phyloP scores from a whole-genome alignment of 2,888 invertebrate species.

The Linhomoeus sp. region DNA sequence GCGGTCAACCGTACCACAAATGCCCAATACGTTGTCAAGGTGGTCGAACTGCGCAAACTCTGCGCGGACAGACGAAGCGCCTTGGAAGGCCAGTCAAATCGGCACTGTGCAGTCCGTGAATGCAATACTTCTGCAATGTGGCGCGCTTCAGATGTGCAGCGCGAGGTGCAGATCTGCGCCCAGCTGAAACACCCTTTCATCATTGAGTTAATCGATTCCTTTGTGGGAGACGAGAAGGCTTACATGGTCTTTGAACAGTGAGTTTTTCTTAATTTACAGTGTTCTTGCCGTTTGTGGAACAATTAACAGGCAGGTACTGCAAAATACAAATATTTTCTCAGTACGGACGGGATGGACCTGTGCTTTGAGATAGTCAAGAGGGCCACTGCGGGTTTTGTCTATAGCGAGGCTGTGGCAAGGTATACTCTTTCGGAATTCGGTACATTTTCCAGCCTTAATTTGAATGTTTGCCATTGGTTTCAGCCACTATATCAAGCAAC shows the following conservation, averaged over 20 bases:
- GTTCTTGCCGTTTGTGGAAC: background rate
- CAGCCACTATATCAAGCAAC: constrained; percentile 97
- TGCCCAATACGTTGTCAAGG: constrained; percentile 92
- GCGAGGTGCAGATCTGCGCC: constrained; percentile 83
- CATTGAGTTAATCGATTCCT: constrained; percentile 66
- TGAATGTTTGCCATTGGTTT: constrained; percentile 16
- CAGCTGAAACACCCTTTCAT: constrained; percentile 98
- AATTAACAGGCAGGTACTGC: background rate
- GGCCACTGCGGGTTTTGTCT: constrained; percentile 87
- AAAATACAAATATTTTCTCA: constrained; percentile 32
- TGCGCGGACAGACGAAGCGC: constrained; percentile 46
- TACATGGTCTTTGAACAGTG: background rate
- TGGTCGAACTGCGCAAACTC: constrained; percentile 90
- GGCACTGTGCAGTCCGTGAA: no score
- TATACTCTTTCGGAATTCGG: constrained; percentile 32
- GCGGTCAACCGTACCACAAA: constrained; percentile 82
- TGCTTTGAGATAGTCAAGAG: constrained; percentile 93
- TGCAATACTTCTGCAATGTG: no score
- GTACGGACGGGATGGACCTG: constrained; percentile 94
- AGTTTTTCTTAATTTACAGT: background rate
- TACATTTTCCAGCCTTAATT: background rate
- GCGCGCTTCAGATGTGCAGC: constrained; percentile 48
- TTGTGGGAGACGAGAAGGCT: constrained; percentile 8
- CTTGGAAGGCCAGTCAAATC: no score
- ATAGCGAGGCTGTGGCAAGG: constrained; percentile 98